Evolutionary conservation across 2,113 vertebrate species (phyloP), one percentile per base, ranked within the genome.

Genomic region (Tachysurus vachellii): DNA sequence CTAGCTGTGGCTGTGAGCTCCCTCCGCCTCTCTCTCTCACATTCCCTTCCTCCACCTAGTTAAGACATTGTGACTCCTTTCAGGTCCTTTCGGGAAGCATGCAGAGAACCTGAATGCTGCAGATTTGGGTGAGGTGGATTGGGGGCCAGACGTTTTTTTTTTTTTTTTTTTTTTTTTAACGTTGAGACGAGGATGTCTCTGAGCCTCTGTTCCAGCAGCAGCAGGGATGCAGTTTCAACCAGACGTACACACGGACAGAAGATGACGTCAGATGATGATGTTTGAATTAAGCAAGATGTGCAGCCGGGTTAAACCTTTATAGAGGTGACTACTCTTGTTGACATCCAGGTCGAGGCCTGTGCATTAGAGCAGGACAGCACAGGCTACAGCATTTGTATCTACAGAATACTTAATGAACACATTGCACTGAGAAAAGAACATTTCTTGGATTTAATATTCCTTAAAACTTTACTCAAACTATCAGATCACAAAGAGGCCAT

Each of bases 1-100:
- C 94, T 94, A 95, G 95, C 94, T 95, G 95, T 94, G 95, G 95
- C 94, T 95, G 95, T 92, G 91, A 93, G 93, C 94, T 94, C 80
- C 94, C 91, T 77, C 95, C 94, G 92, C 53, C 85, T 85, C 66
- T 76, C 86, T 81, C 59, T 82, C 82, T 56, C 77, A 56, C 89
- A 83, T 85, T 82, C 82, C 71, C 80, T 82, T 82, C 84, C 86
- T 90, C 77, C 91, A 88, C 84, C 89, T 88, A 88, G 86, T 92
- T 88, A 92, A 86, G 84, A 88, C 84, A 84, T 86, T 85, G 88
- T 87, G 89, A 89, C 86, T 85, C 85, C 88, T 89, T 91, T 90
- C 88, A 89, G 88, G 87, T 79, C 85, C 50, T 89, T 88, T 83
- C 76, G 56, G 87, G 80, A 86, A 47, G 81, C 89, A 85, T 87